These are phyloP conservation scores for Adoxophyes honmai DNA, from an alignment of 1,140 invertebrate genomes.

Conservation along the genomic window DNA sequence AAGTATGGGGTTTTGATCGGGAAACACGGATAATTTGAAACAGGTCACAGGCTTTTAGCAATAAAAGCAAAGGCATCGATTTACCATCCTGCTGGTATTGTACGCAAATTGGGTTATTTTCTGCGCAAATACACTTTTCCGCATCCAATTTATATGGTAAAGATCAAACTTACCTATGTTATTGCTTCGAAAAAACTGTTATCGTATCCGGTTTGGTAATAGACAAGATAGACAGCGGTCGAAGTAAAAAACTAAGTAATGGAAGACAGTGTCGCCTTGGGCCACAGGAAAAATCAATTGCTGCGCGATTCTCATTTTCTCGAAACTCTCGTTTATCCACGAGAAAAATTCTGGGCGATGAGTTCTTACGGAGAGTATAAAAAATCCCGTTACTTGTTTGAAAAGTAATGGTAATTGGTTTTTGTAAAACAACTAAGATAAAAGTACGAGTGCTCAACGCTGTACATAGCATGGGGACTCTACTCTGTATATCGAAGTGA, in stretches of 20 bases:
- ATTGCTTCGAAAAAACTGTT: constrained; percentile 10
- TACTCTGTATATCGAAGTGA: too few species aligned
- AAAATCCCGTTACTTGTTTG: too few species aligned
- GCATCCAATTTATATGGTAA: constrained; percentile 13
- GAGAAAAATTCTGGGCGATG: background rate
- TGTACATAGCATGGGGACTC: too few species aligned
- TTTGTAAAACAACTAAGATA: too few species aligned
- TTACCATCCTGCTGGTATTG: background rate
- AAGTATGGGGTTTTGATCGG: too few species aligned
- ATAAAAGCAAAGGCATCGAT: background rate
- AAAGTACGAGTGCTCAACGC: too few species aligned
- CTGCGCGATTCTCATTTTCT: constrained; percentile 19
- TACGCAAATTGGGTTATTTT: constrained; percentile 8
- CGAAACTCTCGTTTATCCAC: constrained; percentile 18
- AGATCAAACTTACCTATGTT: constrained; percentile 12
- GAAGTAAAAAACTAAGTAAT: constrained; percentile 17
- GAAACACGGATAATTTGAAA: background rate
- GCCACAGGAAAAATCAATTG: constrained; percentile 20
- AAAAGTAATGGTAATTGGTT: too few species aligned
- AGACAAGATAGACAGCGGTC: constrained; percentile 12
- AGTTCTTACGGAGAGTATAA: too few species aligned
- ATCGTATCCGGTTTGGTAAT: constrained; percentile 5
- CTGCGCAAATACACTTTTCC: constrained; percentile 5
- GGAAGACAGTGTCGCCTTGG: constrained; percentile 16
- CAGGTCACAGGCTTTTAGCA: background rate